phyloP scores from a whole-genome alignment of 2,888 invertebrate genomes.

The Theodoxus fluviatilis region DNA sequence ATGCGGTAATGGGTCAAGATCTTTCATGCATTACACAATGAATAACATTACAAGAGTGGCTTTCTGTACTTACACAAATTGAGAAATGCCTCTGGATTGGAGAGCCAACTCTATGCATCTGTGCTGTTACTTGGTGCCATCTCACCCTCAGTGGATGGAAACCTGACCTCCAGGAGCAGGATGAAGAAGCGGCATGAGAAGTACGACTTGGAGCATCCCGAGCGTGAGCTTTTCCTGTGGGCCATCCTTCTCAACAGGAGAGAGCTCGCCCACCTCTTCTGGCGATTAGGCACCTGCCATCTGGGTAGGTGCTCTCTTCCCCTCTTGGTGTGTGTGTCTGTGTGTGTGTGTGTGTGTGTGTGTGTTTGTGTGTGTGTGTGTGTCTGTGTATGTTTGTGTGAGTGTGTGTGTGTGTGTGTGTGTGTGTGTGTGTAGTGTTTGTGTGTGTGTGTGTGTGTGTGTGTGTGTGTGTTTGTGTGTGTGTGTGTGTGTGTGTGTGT shows the following conservation, averaged over 20 bases:
- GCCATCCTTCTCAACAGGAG: conserved; percentile 61
- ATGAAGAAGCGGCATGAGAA: conserved; percentile 23
- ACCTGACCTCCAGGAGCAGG: background rate
- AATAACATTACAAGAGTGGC: background rate
- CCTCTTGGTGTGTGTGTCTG: background rate
- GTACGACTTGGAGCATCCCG: conserved; percentile 33
- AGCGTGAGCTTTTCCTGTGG: conserved; percentile 63
- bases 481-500: too few relatives aligned
- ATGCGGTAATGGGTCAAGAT: background rate
- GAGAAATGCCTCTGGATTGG: too few relatives aligned
- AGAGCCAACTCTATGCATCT: too few relatives aligned
- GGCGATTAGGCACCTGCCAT: conserved; percentile 59
- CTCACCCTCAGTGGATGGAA: too few relatives aligned
- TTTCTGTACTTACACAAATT: too few relatives aligned
- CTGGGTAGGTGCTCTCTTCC: conserved; percentile 43
- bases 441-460: background rate
- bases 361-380: background rate
- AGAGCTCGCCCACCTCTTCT: conserved; percentile 60
- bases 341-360: background rate
- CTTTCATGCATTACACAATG: background rate
- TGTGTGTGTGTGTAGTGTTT: background rate
- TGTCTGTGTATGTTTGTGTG: background rate
- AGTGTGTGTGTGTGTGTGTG: background rate
- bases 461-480: background rate
- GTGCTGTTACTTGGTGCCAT: too few relatives aligned